phyloP scores from a whole-genome alignment of 2,113 vertebrate species.

The Hirundichthys speculiger region DNA sequence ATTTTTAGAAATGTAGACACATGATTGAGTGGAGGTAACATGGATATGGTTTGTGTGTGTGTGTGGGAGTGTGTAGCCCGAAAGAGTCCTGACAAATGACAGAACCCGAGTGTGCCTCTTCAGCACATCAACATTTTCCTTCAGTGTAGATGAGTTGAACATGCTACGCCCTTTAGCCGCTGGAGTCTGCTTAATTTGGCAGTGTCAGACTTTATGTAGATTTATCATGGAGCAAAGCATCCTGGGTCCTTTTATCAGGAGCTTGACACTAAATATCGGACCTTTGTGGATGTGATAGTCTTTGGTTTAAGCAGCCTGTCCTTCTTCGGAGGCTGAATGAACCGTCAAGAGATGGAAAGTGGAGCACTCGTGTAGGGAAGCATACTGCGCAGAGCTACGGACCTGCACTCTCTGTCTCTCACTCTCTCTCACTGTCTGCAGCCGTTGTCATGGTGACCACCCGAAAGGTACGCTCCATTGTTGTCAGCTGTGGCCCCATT shows the following conservation, averaged over 20 bases:
- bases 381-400: conserved; percentile 69
- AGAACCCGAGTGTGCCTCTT: conserved; percentile 22
- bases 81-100: conserved; percentile 25
- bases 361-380: conserved; percentile 56
- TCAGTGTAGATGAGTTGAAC: conserved; percentile 37
- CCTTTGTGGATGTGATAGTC: not conserved
- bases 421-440: conserved; percentile 68
- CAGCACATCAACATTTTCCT: conserved; percentile 10
- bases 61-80: conserved; percentile 22
- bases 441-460: conserved; percentile 75
- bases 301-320: not conserved
- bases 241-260: conserved; percentile 3
- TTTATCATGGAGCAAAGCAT: conserved; percentile 46
- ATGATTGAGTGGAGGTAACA: too few relatives aligned
- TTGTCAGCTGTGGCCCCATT: conserved; percentile 76
- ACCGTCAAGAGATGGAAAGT: conserved; percentile 36
- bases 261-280: not conserved
- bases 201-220: conserved; percentile 59
- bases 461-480: conserved; percentile 79
- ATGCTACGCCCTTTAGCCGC: conserved; percentile 60
- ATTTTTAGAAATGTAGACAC: conserved; percentile 5
- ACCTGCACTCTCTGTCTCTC: conserved; percentile 51
- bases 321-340: conserved; percentile 1
- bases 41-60: conserved; percentile 13
- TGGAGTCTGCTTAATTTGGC: conserved; percentile 54